Base-by-base conservation (phyloP, 2,113 vertebrate species). In the Perccottus glenii region DNA sequence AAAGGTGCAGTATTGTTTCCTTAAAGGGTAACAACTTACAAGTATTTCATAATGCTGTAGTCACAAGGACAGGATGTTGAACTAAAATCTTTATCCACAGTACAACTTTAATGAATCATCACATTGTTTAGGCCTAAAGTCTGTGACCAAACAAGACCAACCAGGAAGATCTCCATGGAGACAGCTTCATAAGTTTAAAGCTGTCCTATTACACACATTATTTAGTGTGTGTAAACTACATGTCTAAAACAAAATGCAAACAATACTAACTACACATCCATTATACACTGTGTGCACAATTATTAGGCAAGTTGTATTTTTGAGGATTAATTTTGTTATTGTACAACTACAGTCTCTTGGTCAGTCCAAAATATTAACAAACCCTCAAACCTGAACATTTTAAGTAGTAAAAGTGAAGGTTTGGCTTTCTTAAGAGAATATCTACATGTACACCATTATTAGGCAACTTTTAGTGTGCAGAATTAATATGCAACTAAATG, bases 61-160 rank as follows among this genome's bases (percentile, higher is more conserved):
- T 58, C 56, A 58, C 56, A 58, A 42, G 56, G 35, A 33, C 52
- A 36, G 33, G 36, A 58, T 58, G 36, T 58, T 58, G 56, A 42
- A 57, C 32, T 36, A 55, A 50, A 36, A 53, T 53, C 35, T 11
- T 14, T 42, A n/a, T 40, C n/a, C 36, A 57, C 36, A 10, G 36
- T 42, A 5, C 12, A 40, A 11, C 42, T 58, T 43, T 43, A 42
- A 58, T 40, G 38, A 58, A 58, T 58, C 56, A 43, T 58, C 16
- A 19, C 56, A 43, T 58, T 43, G 36, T 58, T 46, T 58, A 19
- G n/a, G 15, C 5, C n/a, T 19, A 58, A 43, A 19, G 11, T 11
- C 4, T 58, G 38, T 19, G 36, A 42, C 38, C 55, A 19, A 43
- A 52, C 9, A 27, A 52, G 10, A 43, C 6, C 42, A 8, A 11